Percentiles rank a stretch among this genome's conserved stretches.
phyloP scores from a whole-genome alignment of 2,113 vertebrate species.

The Neolamprologus brichardi region DNA sequence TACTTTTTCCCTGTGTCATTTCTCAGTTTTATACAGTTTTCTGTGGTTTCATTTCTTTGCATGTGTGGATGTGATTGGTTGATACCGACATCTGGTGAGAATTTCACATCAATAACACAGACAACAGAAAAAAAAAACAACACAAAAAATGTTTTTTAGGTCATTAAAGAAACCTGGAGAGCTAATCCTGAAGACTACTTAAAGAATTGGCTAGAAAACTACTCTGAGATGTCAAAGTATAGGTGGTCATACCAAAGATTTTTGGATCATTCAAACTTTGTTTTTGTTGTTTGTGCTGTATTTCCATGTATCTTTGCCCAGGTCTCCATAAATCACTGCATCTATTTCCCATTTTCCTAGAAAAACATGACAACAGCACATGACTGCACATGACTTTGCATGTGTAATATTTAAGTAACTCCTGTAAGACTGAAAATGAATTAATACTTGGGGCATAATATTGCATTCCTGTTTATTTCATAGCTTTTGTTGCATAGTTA shows the following conservation, averaged over 20 bases:
- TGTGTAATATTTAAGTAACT: neutral
- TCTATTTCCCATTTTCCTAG: neutral
- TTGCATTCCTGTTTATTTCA: neutral
- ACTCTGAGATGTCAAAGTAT: accelerated
- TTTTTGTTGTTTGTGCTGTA: neutral
- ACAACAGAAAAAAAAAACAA: neutral
- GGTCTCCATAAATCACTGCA: neutral
- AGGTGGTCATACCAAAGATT: neutral
- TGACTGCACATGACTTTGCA: neutral
- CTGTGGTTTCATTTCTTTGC: neutral
- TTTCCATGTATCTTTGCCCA: neutral
- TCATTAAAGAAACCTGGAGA: neutral
- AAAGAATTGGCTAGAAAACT: neutral
- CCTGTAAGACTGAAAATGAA: neutral
- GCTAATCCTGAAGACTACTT: neutral
- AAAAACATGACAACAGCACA: neutral
- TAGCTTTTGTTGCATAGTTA: neutral
- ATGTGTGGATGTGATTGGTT: neutral
- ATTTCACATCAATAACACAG: neutral
- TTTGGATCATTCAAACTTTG: neutral
- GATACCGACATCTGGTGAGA: neutral
- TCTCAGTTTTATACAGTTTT: neutral
- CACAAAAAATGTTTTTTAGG: neutral
- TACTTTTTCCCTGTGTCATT: neutral
- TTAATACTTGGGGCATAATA: neutral